Conservation (phyloP, 2,888 invertebrate genomes). For the Lasioglossum vierecki region DNA sequence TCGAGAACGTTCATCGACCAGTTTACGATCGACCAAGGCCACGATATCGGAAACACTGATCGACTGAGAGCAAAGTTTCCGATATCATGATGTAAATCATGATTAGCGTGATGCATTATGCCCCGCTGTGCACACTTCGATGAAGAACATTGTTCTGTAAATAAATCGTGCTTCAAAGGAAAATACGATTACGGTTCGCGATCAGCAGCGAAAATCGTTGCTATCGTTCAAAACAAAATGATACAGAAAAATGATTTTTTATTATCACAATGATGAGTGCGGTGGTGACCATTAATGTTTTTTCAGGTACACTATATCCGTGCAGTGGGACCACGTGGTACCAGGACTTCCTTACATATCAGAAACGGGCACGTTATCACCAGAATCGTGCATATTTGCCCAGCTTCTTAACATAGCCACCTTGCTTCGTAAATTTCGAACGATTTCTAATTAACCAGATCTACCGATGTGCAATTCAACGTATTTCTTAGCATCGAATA, state of each 20-base stretch:
- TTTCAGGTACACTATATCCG: slow-evolving; percentile 80
- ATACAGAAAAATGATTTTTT: neutral
- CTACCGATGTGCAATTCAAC: neutral
- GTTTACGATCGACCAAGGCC: slow-evolving; percentile 47
- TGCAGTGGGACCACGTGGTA: slow-evolving; percentile 84
- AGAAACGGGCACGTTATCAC: slow-evolving; percentile 86
- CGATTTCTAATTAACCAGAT: slow-evolving; percentile 6
- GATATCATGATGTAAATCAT: slow-evolving; percentile 32
- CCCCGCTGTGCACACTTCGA: neutral
- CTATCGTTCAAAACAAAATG: too few relatives aligned
- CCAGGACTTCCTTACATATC: slow-evolving; percentile 86
- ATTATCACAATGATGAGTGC: neutral
- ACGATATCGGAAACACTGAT: slow-evolving; percentile 43
- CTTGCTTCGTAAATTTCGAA: slow-evolving; percentile 83
- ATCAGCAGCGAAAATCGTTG: neutral
- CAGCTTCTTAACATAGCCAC: slow-evolving; percentile 86
- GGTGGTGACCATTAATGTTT: too few relatives aligned
- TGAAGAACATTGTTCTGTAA: slow-evolving; percentile 27
- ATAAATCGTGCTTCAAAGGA: slow-evolving; percentile 14
- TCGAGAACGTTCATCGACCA: slow-evolving; percentile 11
- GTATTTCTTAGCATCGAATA: neutral
- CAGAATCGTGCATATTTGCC: slow-evolving; percentile 88
- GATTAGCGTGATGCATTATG: slow-evolving; percentile 38
- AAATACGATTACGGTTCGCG: neutral
- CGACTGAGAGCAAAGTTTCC: slow-evolving; percentile 29